Evolutionary conservation across 2,888 invertebrate genomes (phyloP).

Genomic region (Drosophila mulleri): DNA sequence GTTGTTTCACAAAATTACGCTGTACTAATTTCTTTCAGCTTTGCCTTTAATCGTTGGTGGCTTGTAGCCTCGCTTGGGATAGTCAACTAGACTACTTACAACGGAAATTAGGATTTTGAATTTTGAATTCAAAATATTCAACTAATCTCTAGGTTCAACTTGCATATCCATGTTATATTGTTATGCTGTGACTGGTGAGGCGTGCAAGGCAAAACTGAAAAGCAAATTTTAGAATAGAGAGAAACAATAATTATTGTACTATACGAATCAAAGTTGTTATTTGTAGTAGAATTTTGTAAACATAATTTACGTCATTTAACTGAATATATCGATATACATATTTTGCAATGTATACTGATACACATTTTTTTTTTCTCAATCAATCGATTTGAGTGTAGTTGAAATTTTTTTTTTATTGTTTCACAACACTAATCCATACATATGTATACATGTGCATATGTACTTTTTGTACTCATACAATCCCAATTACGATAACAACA

Average conservation of each 20-base stretch:
- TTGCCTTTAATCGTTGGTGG: conserved; percentile 33
- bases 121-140: conserved; percentile 78
- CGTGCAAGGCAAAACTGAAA: conserved; percentile 33
- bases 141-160: conserved; percentile 58
- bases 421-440: conserved; percentile 35
- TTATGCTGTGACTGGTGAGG: conserved; percentile 29
- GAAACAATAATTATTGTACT: conserved; percentile 2
- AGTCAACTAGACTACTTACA: conserved; percentile 60
- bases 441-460: neutral
- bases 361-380: neutral
- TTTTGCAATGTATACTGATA: neutral
- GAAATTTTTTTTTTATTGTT: conserved; percentile 1
- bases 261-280: neutral
- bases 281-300: too few relatives aligned
- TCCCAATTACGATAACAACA: conserved; percentile 35
- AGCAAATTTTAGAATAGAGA: neutral
- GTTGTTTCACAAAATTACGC: conserved; percentile 6
- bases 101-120: conserved; percentile 73
- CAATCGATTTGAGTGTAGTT: neutral
- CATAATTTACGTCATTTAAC: too few relatives aligned
- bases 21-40: neutral
- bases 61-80: conserved; percentile 62
- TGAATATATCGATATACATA: neutral
- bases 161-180: conserved; percentile 60
- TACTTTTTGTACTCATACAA: conserved; percentile 5